Percentiles rank a stretch among this genome's conserved stretches.
Conservation (phyloP, 2,113 vertebrate species). For the Microtus pennsylvanicus region DNA sequence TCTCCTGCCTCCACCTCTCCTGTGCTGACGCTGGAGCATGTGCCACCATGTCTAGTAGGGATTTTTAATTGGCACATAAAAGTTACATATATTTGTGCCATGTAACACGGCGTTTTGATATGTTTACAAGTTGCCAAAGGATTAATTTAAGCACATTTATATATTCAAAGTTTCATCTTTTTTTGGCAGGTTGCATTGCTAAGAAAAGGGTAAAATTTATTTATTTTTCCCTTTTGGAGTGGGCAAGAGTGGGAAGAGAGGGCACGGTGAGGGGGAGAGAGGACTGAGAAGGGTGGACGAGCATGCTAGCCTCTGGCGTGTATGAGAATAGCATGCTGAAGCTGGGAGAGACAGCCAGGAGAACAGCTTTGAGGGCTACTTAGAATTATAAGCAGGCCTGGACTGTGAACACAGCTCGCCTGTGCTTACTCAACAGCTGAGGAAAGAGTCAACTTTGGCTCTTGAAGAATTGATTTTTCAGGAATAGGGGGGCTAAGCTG, state of each 20-base stretch:
- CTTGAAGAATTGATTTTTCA: background rate
- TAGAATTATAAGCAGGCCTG: background rate
- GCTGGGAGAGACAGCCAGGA: background rate
- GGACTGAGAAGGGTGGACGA: background rate
- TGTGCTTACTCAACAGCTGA: background rate
- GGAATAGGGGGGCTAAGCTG: background rate
- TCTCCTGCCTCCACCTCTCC: too few species aligned
- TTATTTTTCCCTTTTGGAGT: background rate
- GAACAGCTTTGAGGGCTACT: background rate
- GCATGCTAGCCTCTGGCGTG: too few species aligned
- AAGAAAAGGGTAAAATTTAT: background rate
- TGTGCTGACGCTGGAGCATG: too few species aligned
- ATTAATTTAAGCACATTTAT: background rate
- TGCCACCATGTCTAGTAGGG: background rate
- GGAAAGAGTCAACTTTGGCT: background rate
- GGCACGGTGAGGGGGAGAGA: too few species aligned
- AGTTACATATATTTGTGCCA: background rate
- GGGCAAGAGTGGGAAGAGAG: background rate
- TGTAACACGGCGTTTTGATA: background rate
- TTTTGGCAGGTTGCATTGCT: background rate
- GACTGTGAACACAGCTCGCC: background rate
- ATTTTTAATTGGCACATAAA: background rate
- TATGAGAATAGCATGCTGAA: background rate
- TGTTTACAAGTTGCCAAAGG: background rate
- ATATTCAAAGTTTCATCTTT: background rate